Percentiles rank a stretch among this genome's conserved stretches.
phyloP scores from a whole-genome alignment of 92 coral and sea anemone species.

The Epizoanthus illoricatus region DNA sequence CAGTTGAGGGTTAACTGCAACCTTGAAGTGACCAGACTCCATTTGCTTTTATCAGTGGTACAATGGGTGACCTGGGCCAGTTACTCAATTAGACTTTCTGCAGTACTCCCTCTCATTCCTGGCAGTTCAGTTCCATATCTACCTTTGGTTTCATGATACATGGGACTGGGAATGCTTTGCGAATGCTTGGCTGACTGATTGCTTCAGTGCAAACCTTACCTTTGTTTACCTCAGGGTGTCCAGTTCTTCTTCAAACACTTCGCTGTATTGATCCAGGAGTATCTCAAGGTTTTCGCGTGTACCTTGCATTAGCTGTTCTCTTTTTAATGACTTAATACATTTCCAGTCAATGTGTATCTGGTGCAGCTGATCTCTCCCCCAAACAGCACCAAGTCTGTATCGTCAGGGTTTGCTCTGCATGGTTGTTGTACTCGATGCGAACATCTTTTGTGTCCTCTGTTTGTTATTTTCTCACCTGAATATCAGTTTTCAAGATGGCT shows the following conservation, averaged over 20 bases:
- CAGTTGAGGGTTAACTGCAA: too few relatives aligned
- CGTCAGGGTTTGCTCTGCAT: background rate
- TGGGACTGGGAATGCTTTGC: constrained; percentile 48
- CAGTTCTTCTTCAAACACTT: constrained; percentile 38
- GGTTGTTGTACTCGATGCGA: background rate
- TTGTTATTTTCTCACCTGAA: constrained; percentile 42
- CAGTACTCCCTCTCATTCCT: constrained; percentile 40
- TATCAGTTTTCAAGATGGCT: constrained; percentile 39
- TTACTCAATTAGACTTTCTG: constrained; percentile 47
- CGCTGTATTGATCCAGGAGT: constrained; percentile 49
- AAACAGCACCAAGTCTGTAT: background rate
- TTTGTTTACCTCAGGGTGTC: constrained; percentile 37
- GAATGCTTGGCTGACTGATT: constrained; percentile 42
- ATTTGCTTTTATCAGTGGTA: constrained; percentile 30
- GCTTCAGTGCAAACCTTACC: constrained; percentile 22
- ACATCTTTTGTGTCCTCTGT: background rate
- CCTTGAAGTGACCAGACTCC: background rate
- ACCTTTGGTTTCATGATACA: constrained; percentile 42
- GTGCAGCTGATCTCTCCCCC: background rate
- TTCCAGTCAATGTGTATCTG: constrained; percentile 23
- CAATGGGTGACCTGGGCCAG: constrained; percentile 42
- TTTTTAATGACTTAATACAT: constrained; percentile 4
- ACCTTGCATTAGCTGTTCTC: constrained; percentile 1
- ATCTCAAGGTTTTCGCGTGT: constrained; percentile 39
- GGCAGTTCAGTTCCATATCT: background rate